A percentile compares a stretch with the other conserved stretches of the same genome.
Conservation (phyloP, 2,113 vertebrate genomes). For the Melierax canorus region DNA sequence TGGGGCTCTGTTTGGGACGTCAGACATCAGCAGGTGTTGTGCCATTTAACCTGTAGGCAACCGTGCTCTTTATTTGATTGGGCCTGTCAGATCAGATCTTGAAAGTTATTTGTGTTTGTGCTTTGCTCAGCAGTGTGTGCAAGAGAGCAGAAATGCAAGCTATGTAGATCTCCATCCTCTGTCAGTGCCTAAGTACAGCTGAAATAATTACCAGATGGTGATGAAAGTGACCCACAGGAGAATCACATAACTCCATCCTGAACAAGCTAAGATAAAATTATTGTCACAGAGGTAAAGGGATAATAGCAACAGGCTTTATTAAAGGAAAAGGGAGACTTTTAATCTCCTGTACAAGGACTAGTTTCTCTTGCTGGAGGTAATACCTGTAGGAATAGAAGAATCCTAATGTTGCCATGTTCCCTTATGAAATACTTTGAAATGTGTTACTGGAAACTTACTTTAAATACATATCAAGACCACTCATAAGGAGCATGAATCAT, state of each 20-base stretch:
- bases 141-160: background rate
- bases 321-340: background rate
- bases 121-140: background rate
- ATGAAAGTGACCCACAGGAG: background rate
- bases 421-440: background rate
- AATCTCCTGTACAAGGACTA: background rate
- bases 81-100: background rate
- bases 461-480: background rate
- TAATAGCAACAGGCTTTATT: background rate
- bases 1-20: background rate
- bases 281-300: background rate
- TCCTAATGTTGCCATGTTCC: background rate
- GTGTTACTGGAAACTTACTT: background rate
- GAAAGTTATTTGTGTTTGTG: background rate
- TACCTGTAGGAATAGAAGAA: conserved; percentile 1
- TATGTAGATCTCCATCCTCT: background rate
- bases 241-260: background rate
- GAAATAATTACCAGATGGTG: conserved; percentile 15
- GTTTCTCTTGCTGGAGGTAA: background rate
- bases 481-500: background rate
- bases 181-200: background rate
- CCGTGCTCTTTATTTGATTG: background rate
- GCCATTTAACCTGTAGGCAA: background rate
- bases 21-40: background rate
- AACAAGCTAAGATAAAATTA: background rate